These are phyloP conservation scores for Acheta domesticus DNA, from an alignment of 2,888 invertebrate species.

Conservation along the genomic window DNA sequence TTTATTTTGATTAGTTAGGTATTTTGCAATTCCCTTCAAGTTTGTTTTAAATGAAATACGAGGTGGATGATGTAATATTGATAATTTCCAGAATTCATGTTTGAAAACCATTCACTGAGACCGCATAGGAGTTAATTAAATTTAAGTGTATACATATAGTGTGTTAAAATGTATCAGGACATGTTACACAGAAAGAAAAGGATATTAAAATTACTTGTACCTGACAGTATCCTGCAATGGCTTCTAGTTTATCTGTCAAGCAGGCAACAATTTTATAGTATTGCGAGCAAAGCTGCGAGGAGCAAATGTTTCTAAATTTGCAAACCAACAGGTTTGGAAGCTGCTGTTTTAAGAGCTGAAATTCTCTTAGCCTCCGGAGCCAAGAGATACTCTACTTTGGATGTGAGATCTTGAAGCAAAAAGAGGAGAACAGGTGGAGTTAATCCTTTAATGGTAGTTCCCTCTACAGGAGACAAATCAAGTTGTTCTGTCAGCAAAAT, in stretches of 20 bases:
- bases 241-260: slow-evolving; percentile 24
- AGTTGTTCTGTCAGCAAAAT: neutral
- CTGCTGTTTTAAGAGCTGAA: slow-evolving; percentile 33
- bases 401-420: slow-evolving; percentile 56
- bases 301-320: slow-evolving; percentile 34
- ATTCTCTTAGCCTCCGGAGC: slow-evolving; percentile 39
- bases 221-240: slow-evolving; percentile 44
- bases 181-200: no score
- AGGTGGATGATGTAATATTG: no score
- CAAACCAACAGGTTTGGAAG: slow-evolving; percentile 36
- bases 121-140: no score
- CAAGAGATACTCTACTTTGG: slow-evolving; percentile 53
- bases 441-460: slow-evolving; percentile 37
- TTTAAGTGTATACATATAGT: no score
- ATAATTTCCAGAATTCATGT: no score
- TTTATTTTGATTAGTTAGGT: no score
- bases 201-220: slow-evolving; percentile 24
- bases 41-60: no score
- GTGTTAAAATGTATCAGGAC: no score
- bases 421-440: slow-evolving; percentile 48
- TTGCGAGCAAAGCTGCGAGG: slow-evolving; percentile 21
- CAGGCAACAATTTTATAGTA: slow-evolving; percentile 26
- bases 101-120: no score
- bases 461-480: neutral
- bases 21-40: no score